Percentiles rank a stretch among this genome's conserved stretches.
Evolutionary conservation across 2,113 vertebrate species (phyloP).

Genomic region (Xenopus laevis): DNA sequence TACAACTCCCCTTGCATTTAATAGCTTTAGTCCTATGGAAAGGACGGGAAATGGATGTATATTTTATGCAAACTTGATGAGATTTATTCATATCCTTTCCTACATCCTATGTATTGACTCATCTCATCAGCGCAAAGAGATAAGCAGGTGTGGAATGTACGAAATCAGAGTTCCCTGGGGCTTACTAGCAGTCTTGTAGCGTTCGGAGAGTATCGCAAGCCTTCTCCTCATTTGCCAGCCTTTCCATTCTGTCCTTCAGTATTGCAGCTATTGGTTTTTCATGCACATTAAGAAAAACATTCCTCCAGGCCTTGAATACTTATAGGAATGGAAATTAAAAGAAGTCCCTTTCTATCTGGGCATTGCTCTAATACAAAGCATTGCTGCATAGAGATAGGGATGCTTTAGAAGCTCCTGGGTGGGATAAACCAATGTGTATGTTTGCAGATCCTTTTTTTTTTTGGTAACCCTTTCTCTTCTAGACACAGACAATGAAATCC

Average conservation of each 20-base stretch:
- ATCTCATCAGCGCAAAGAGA: slow-evolving; percentile 34
- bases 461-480: no score
- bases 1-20: slow-evolving; percentile 17
- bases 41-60: slow-evolving; percentile 19
- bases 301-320: not conserved
- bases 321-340: not conserved
- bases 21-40: slow-evolving; percentile 3
- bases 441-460: not conserved
- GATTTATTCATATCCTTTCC: slow-evolving; percentile 41
- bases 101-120: slow-evolving; percentile 31
- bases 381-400: not conserved
- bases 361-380: not conserved
- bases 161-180: slow-evolving; percentile 37
- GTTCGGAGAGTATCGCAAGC: not conserved
- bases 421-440: not conserved
- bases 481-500: no score
- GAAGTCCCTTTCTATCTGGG: not conserved
- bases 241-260: slow-evolving; percentile 30
- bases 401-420: not conserved
- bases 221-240: slow-evolving; percentile 7
- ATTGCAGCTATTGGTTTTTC: slow-evolving; percentile 6
- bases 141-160: slow-evolving; percentile 39
- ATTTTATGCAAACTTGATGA: slow-evolving; percentile 26
- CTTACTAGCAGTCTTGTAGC: slow-evolving; percentile 23
- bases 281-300: slow-evolving; percentile 6